Evolutionary conservation across 2,113 vertebrate species (phyloP).

Genomic region (Miniopterus natalensis): DNA sequence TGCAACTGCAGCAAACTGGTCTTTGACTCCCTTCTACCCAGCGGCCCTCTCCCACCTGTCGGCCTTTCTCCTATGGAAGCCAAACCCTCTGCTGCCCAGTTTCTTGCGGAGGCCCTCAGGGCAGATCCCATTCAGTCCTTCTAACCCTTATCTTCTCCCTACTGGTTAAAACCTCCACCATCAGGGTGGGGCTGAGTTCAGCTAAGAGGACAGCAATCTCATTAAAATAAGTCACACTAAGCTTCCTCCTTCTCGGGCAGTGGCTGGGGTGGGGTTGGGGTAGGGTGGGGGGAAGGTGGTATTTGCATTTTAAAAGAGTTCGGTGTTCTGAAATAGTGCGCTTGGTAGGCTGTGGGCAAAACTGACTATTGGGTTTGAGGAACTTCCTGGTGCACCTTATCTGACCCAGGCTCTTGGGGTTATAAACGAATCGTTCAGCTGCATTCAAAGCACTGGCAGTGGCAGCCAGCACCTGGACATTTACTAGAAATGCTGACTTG

Average conservation of each 20-base stretch:
- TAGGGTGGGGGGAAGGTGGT: neutral
- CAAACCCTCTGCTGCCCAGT: neutral
- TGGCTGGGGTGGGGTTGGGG: no score
- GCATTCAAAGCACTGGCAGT: neutral
- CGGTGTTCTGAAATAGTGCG: neutral
- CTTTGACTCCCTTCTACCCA: neutral
- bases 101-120: neutral
- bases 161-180: neutral
- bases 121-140: neutral
- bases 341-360: neutral
- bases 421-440: neutral
- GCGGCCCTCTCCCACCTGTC: neutral
- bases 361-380: neutral
- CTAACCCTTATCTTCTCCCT: neutral
- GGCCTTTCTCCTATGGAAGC: neutral
- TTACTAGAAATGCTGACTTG: neutral
- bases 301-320: conserved; percentile 46
- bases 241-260: neutral
- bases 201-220: neutral
- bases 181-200: neutral
- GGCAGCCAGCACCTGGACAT: neutral
- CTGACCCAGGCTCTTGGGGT: neutral
- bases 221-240: neutral
- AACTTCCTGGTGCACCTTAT: neutral
- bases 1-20: neutral